Conservation (phyloP, 2,888 invertebrate species). For the Pandemis heparana region DNA sequence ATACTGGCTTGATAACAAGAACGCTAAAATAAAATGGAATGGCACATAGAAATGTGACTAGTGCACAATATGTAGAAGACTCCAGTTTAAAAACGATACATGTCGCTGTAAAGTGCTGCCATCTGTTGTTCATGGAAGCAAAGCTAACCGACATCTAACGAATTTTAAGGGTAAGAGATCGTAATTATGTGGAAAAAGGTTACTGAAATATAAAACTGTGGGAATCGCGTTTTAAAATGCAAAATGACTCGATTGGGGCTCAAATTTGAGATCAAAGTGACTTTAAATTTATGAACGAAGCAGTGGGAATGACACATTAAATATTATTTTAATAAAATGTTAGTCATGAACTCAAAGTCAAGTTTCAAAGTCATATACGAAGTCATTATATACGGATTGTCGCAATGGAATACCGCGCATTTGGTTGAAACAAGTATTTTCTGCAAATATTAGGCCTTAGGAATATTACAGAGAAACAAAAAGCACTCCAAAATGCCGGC, state of each 20-base stretch:
- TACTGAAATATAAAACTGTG: conserved; percentile 58
- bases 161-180: not conserved
- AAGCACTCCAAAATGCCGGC: conserved; percentile 67
- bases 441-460: conserved; percentile 52
- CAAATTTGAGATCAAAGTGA: conserved; percentile 81
- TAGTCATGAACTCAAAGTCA: conserved; percentile 31
- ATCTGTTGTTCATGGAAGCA: not conserved
- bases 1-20: conserved; percentile 9
- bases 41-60: conserved; percentile 70
- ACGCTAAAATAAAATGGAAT: conserved; percentile 47
- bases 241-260: conserved; percentile 74
- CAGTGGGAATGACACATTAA: conserved; percentile 30
- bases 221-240: conserved; percentile 58
- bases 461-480: conserved; percentile 34
- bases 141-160: conserved; percentile 11
- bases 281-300: conserved; percentile 49
- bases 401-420: conserved; percentile 65
- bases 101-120: conserved; percentile 7
- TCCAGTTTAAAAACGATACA: conserved; percentile 7
- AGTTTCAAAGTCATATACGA: conserved; percentile 26
- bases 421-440: conserved; percentile 53
- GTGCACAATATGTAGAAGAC: conserved; percentile 46
- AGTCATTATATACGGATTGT: conserved; percentile 18
- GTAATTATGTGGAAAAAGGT: not conserved
- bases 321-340: conserved; percentile 25